These are phyloP conservation scores for Holotrichia oblita DNA, from an alignment of 1,140 invertebrate species.

Conservation along the genomic window DNA sequence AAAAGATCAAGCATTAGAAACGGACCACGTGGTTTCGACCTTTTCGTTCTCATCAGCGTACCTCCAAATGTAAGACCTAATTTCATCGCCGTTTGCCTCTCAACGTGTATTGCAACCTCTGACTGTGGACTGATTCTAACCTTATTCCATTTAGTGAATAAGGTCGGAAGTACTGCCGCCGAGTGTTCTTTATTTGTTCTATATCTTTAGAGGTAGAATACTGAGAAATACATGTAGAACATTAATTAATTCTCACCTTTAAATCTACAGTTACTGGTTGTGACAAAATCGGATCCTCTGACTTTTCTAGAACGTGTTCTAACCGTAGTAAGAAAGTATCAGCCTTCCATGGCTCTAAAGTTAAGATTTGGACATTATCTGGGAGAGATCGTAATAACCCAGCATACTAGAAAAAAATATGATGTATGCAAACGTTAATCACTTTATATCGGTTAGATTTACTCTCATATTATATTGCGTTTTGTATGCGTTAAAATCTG, in stretches of 20 bases:
- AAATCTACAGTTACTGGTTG: constrained; percentile 67
- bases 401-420: constrained; percentile 49
- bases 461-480: constrained; percentile 61
- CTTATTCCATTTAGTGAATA: too few species aligned
- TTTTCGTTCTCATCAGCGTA: too few species aligned
- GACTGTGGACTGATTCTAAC: too few species aligned
- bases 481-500: constrained; percentile 61
- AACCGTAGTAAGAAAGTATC: constrained; percentile 78
- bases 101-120: too few species aligned
- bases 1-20: too few species aligned
- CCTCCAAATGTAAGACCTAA: too few species aligned
- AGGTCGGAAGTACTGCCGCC: too few species aligned
- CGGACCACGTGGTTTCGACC: too few species aligned
- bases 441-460: constrained; percentile 44
- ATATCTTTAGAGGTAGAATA: too few species aligned
- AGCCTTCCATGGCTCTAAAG: constrained; percentile 84
- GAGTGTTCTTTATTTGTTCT: too few species aligned
- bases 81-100: too few species aligned
- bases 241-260: constrained; percentile 57
- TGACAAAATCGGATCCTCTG: constrained; percentile 71
- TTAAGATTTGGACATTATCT: constrained; percentile 84
- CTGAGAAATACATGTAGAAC: too few species aligned
- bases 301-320: constrained; percentile 86
- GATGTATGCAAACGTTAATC: background rate
- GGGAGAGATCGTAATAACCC: constrained; percentile 67